Evolutionary conservation across 2,888 invertebrate species (phyloP), one percentile per base, ranked within the genome.

Genomic region (Chirona hameri): DNA sequence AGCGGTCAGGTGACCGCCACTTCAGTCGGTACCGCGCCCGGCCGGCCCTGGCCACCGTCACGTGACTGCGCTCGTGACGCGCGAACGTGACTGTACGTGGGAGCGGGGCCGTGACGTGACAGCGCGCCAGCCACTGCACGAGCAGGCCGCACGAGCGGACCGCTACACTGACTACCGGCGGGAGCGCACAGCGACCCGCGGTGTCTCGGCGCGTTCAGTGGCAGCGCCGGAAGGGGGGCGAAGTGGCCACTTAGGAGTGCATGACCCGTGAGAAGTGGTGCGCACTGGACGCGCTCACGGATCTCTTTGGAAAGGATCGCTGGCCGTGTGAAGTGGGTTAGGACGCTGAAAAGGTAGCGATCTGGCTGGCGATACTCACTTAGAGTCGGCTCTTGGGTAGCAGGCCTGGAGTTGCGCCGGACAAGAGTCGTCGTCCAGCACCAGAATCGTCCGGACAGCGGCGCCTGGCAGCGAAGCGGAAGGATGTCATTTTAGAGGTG

Each of bases 361-460:
- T 15, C 12, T 12, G 12, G 52, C 18, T 12, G 7, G 52, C 2
- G 14, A 39, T 21, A 46, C 76, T 76, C 76, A 76, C 76, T 46
- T 76, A 1, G 76, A 76, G 76, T 96, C 96, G 85, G 96, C 96
- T 88, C 93, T 93, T 1, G 97, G 97, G 89, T 97, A 97, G 88
- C 97, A 97, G 29, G 95, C 94, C 89, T 97, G 96, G 83, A 97
- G 89, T 84, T 95, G 95, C 0, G 96, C 95, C 0, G 97, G 97
- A 83, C 95, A 91, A 0, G 96, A 94, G 86, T 95, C 95, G 85
- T 96, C 95, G 86, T 97, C 96, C 85, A 97, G 89, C 81, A 94
- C 93, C 84, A 97, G 89, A 80, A 95, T 91, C 7, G 95, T 95
- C 85, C 94, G 90, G 14, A 95, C 92, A 2, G 82, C 72, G 12